Evolutionary conservation across 1,140 invertebrate genomes (phyloP).

Genomic region (Lordiphosa clarofinis): DNA sequence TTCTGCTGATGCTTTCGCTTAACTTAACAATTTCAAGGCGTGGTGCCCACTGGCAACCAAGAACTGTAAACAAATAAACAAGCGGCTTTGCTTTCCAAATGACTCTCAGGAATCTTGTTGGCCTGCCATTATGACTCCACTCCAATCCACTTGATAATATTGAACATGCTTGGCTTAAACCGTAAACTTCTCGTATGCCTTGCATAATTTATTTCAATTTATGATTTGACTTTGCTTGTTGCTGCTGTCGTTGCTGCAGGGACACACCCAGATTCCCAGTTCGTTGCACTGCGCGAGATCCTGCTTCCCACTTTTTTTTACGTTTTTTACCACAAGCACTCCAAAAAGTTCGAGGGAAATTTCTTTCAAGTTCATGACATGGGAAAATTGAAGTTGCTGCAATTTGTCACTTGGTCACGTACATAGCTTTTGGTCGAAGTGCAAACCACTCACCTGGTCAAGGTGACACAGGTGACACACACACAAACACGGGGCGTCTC

Average conservation of each 20-base stretch:
- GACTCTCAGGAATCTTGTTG: conserved; percentile 8
- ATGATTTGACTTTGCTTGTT: conserved; percentile 15
- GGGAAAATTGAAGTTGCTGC: conserved; percentile 30
- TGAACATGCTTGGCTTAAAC: conserved; percentile 20
- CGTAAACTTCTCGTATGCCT: conserved; percentile 31
- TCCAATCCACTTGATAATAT: conserved; percentile 27
- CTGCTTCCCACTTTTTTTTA: conserved; percentile 1
- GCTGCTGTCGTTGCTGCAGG: neutral
- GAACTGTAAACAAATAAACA: conserved; percentile 28
- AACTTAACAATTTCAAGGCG: neutral
- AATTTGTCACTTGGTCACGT: conserved; percentile 77
- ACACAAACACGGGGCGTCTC: no score
- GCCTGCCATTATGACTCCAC: conserved; percentile 1
- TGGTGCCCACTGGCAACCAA: conserved; percentile 13
- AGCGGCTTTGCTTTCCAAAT: conserved; percentile 23
- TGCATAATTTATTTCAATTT: conserved; percentile 52
- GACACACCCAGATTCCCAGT: conserved; percentile 43
- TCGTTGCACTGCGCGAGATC: conserved; percentile 49
- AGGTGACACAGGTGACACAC: conserved; percentile 43
- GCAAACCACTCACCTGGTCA: conserved; percentile 17
- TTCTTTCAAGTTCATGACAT: conserved; percentile 70
- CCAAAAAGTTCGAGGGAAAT: conserved; percentile 39
- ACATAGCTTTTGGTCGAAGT: conserved; percentile 52
- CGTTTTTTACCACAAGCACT: conserved; percentile 27
- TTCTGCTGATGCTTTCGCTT: no score